A percentile compares a stretch with the other conserved stretches of the same genome.
Conservation (phyloP, 35 echinoderm and acorn worm species). For the Acanthaster planci region DNA sequence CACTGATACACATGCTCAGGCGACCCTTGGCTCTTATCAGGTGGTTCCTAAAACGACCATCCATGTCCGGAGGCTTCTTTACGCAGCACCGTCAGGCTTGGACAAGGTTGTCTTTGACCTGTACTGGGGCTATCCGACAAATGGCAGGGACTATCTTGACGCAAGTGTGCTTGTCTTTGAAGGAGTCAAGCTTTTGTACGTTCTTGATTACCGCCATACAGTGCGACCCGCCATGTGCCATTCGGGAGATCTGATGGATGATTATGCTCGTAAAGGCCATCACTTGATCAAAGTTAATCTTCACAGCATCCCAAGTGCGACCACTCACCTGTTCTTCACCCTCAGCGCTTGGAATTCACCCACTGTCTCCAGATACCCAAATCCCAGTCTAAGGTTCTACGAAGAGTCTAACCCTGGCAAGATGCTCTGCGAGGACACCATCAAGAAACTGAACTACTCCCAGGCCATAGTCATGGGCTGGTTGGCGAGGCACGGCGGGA, state of each 20-base stretch:
- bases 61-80: slow-evolving; percentile 22
- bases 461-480: slow-evolving; percentile 48
- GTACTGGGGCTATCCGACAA: slow-evolving; percentile 37
- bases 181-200: neutral
- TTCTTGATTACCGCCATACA: neutral
- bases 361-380: slow-evolving; percentile 19
- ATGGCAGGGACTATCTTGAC: slow-evolving; percentile 28
- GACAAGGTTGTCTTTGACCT: slow-evolving; percentile 52
- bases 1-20: neutral
- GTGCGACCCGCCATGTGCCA: neutral
- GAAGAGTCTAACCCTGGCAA: neutral
- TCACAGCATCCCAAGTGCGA: slow-evolving; percentile 3
- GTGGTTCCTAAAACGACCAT: slow-evolving; percentile 34
- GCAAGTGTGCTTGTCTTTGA: neutral
- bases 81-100: slow-evolving; percentile 21
- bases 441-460: slow-evolving; percentile 10
- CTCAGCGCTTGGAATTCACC: slow-evolving; percentile 25
- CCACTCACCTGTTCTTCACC: slow-evolving; percentile 40
- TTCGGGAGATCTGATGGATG: slow-evolving; percentile 29
- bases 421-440: slow-evolving; percentile 39
- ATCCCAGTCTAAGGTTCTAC: slow-evolving; percentile 42
- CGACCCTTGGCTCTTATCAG: neutral
- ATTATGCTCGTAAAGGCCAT: neutral
- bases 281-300: slow-evolving; percentile 34
- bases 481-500: neutral